Conservation (phyloP, 2,113 vertebrate genomes). For the Catharus bicknelli region DNA sequence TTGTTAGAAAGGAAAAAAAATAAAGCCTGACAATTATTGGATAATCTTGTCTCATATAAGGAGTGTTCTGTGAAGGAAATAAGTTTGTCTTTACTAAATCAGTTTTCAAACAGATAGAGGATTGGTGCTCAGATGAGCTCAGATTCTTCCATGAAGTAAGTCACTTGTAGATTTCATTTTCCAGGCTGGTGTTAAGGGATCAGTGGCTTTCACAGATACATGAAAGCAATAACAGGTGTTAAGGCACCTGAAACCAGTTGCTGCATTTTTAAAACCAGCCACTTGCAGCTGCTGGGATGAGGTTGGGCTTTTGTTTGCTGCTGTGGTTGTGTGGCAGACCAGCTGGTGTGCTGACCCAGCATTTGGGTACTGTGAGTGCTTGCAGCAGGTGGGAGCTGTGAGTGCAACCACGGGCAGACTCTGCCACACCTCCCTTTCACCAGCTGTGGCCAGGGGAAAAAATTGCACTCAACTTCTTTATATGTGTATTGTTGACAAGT, state of each 20-base stretch:
- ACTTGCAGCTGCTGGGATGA: not conserved
- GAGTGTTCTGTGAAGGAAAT: not conserved
- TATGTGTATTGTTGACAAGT: not conserved
- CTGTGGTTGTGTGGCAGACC: rapidly evolving
- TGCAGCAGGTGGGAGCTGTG: not conserved
- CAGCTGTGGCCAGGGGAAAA: not conserved
- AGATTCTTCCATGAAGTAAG: not conserved
- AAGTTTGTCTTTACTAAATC: not conserved
- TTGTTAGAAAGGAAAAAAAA: not conserved
- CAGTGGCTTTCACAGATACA: not conserved
- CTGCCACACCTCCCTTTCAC: not conserved
- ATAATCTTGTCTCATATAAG: not conserved
- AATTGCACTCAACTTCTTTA: not conserved
- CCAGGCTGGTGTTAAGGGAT: not conserved
- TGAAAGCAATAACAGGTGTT: not conserved
- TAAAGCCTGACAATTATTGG: not conserved
- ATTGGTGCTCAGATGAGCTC: not conserved
- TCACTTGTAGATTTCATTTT: not conserved
- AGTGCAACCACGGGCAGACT: not conserved
- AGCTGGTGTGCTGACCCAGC: not conserved
- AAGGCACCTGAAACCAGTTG: not conserved
- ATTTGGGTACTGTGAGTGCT: rapidly evolving
- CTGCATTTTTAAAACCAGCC: not conserved
- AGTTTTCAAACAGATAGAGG: not conserved
- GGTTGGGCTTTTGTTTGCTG: rapidly evolving